phyloP scores from a whole-genome alignment of 2,888 invertebrate species.

The Flexamia atlantica region DNA sequence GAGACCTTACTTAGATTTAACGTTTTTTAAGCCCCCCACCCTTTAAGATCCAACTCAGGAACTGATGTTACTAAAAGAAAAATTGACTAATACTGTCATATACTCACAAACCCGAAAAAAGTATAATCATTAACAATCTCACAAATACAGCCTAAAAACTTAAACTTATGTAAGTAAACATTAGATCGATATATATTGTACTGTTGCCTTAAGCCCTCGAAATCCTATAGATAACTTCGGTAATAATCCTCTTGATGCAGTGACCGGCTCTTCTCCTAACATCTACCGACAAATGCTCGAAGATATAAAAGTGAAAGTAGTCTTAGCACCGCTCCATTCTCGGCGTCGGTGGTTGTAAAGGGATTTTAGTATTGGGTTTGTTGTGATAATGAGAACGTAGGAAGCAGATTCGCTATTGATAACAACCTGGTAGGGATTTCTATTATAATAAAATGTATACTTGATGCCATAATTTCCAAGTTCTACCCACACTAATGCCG shows the following conservation, averaged over 20 bases:
- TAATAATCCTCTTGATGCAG: slow-evolving; percentile 2
- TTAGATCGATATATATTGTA: too few species aligned
- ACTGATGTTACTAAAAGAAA: too few species aligned
- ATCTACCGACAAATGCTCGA: not conserved
- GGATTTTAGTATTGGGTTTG: not conserved
- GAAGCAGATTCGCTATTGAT: not conserved
- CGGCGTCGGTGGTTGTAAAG: not conserved
- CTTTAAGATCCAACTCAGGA: too few species aligned
- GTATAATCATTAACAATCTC: too few species aligned
- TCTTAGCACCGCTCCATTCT: not conserved
- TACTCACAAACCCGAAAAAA: too few species aligned
- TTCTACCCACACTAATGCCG: too few species aligned
- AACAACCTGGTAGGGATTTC: not conserved
- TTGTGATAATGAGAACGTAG: slow-evolving; percentile 7
- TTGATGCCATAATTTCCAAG: too few species aligned
- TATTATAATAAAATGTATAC: not conserved
- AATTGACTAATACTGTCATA: too few species aligned
- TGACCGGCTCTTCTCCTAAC: slow-evolving; percentile 29
- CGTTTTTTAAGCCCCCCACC: too few species aligned
- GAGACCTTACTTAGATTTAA: too few species aligned
- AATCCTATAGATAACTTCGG: not conserved
- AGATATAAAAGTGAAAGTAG: slow-evolving; percentile 37
- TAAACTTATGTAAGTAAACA: too few species aligned
- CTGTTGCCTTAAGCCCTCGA: not conserved
- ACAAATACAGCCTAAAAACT: too few species aligned